Base-by-base conservation (phyloP, 2,797 vertebrate genomes). In the Podarcis lilfordi region DNA sequence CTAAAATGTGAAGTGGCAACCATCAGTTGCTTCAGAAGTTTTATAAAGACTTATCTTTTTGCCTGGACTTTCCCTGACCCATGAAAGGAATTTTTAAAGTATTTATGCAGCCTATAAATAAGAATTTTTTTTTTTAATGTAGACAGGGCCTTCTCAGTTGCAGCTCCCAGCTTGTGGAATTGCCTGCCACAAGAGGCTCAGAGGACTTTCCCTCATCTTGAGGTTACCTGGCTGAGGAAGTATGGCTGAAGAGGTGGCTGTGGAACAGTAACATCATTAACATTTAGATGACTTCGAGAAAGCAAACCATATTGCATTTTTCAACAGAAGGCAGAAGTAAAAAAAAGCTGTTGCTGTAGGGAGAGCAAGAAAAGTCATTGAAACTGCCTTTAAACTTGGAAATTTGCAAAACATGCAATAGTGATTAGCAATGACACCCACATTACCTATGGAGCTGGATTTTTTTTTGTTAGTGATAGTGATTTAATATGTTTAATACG, bases 401-500 rank as follows among this genome's bases (percentile, higher is more conserved):
- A 69, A 55, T 15, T 35, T 82, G 83, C 86, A 64, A 43, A 85
- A 82, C 45, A 1, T 68, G 23, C 80, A 87, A 72, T 43, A 85
- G 76, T 79, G 55, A 75, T 90, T 88, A 88, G 50, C 50, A 35
- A 32, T 91, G 55, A 86, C 79, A 87, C 77, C 80, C 55, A 66
- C 81, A 82, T 84, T 72, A 75, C 25, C 50, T 2, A 50, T 87
- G 55, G 35, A 55, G 88, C 66, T n/a, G n/a, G 50, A 72, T 72
- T 86, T 94, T 92, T 79, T 11, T 50, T 0, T 29, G 88, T 87
- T 82, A 86, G 13, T 80, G 9, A 80, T 64, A 76, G 69, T 82
- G 86, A 91, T 77, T 92, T 87, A 85, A 83, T 89, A 84, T 90
- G 66, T 85, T 87, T 77, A 55, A 86, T 86, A 11, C 27, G 50